Evolutionary conservation across 2,888 invertebrate species (phyloP).

Genomic region (Fabriciana adippe): DNA sequence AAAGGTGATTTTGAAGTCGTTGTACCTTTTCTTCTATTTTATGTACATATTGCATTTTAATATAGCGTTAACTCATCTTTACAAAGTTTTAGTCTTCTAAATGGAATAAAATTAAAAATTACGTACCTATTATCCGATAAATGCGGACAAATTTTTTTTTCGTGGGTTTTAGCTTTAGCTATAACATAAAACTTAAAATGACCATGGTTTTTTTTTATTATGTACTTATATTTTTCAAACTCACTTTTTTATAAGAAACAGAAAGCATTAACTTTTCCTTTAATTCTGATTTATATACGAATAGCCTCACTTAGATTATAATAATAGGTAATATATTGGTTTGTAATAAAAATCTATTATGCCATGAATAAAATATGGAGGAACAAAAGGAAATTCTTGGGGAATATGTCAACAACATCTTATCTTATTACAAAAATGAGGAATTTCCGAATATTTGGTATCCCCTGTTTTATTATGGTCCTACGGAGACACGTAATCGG

Average conservation of each 20-base stretch:
- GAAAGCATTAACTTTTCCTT: no score
- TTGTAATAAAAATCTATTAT: conserved; percentile 44
- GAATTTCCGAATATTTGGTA: conserved; percentile 56
- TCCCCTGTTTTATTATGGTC: conserved; percentile 58
- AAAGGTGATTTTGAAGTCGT: no score
- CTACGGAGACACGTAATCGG: conserved; percentile 42
- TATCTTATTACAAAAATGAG: conserved; percentile 55
- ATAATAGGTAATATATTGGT: conserved; percentile 23
- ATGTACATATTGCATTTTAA: no score
- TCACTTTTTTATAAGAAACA: no score
- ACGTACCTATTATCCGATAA: not conserved
- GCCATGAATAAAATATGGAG: conserved; percentile 44
- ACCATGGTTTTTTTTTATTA: no score
- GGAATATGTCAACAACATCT: conserved; percentile 50
- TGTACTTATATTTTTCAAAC: no score
- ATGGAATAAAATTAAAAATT: not conserved
- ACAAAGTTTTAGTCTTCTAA: not conserved
- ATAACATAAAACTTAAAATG: no score
- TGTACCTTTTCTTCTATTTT: no score
- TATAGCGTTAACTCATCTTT: no score
- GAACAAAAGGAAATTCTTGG: conserved; percentile 48
- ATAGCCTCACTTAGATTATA: not conserved
- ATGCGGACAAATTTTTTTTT: no score
- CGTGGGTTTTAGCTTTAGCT: no score
- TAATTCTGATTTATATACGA: no score